Evolutionary conservation across 2,113 vertebrate species (phyloP).

Genomic region (Baryphthengus martii): DNA sequence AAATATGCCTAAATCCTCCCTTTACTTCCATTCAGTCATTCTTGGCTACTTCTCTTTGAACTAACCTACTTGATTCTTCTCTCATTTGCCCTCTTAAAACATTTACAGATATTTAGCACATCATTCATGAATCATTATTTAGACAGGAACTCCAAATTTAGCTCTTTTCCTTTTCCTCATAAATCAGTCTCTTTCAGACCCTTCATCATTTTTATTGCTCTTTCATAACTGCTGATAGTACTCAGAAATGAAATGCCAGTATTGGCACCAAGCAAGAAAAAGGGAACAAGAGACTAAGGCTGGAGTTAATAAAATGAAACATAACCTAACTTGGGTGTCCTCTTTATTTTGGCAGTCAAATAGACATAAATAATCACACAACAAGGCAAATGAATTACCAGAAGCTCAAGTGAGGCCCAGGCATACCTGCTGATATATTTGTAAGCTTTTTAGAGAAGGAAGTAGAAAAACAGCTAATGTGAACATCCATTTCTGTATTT

Average conservation of each 20-base stretch:
- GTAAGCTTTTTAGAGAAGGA: neutral
- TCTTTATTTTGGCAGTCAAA: constrained; percentile 9
- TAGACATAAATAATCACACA: constrained; percentile 31
- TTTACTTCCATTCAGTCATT: neutral
- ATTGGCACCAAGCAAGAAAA: constrained; percentile 25
- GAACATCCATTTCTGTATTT: neutral
- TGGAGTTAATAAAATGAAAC: constrained; percentile 32
- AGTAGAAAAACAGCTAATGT: neutral
- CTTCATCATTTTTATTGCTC: constrained; percentile 53
- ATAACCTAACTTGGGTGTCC: neutral
- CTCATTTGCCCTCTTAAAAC: constrained; percentile 10
- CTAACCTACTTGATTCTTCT: neutral
- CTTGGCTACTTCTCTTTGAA: neutral
- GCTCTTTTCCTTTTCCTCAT: constrained; percentile 19
- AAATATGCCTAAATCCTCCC: neutral
- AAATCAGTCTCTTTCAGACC: constrained; percentile 25
- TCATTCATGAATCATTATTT: constrained; percentile 25
- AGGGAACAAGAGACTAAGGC: neutral
- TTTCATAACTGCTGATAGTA: constrained; percentile 39
- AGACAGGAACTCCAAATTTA: constrained; percentile 31
- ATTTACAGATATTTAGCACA: neutral
- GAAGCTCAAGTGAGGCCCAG: neutral
- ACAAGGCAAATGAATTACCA: neutral
- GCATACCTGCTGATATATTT: neutral
- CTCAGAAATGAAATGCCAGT: constrained; percentile 38